phyloP scores from a whole-genome alignment of 2,888 invertebrate species.

The Synanthedon vespiformis region DNA sequence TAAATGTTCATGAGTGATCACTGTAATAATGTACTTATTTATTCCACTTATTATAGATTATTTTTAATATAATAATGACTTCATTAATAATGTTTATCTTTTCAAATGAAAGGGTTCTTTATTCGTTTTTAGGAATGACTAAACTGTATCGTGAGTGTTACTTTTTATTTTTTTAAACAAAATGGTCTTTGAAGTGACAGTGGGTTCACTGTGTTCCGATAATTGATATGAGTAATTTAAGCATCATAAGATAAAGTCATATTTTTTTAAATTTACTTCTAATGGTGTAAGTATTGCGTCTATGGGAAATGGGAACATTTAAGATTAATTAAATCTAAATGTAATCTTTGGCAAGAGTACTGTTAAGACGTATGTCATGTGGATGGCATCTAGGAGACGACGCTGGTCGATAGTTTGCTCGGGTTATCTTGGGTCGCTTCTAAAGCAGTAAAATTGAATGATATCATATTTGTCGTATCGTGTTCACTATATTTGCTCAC shows the following conservation, averaged over 20 bases:
- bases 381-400: conserved; percentile 46
- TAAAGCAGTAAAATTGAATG: conserved; percentile 69
- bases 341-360: conserved; percentile 15
- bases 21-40: too few species aligned
- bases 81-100: too few species aligned
- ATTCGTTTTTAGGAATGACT: neutral
- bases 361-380: conserved; percentile 27
- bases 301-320: neutral
- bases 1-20: too few species aligned
- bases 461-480: conserved; percentile 58
- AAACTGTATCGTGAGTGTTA: conserved; percentile 1
- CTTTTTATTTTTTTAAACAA: too few species aligned
- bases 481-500: conserved; percentile 58
- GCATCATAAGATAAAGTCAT: neutral
- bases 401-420: conserved; percentile 46
- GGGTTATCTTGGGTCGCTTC: conserved; percentile 65
- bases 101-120: too few species aligned
- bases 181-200: too few species aligned
- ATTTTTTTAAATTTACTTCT: neutral
- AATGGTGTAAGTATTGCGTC: neutral
- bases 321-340: neutral
- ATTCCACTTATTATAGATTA: too few species aligned
- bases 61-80: too few species aligned
- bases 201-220: too few species aligned
- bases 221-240: neutral